Evolutionary conservation across 2,113 vertebrate species (phyloP).

Genomic region (Alligator mississippiensis): DNA sequence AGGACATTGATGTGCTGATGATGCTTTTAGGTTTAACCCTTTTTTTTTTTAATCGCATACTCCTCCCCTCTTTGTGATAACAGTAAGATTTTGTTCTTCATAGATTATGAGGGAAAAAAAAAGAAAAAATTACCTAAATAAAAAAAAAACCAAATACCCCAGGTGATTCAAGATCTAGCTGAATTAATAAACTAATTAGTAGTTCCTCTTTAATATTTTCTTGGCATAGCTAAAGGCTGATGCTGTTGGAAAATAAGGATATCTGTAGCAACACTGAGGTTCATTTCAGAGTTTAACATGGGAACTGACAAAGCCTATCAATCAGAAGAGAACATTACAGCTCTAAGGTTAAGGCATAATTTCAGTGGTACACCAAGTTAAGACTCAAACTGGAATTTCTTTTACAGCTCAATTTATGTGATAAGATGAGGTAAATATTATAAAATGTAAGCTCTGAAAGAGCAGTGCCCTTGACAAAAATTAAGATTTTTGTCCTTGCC

Average conservation of each 20-base stretch:
- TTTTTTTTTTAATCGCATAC: constrained; percentile 67
- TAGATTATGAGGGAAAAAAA: constrained; percentile 28
- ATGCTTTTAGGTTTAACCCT: constrained; percentile 76
- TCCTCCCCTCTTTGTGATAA: constrained; percentile 54
- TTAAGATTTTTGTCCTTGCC: constrained; percentile 6
- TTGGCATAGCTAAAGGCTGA: constrained; percentile 39
- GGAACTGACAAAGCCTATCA: constrained; percentile 64
- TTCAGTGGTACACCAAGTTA: constrained; percentile 21
- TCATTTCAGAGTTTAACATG: constrained; percentile 59
- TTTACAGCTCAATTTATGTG: not conserved
- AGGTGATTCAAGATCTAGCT: constrained; percentile 64
- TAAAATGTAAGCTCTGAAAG: not conserved
- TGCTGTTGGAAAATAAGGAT: constrained; percentile 61
- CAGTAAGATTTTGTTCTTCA: constrained; percentile 45
- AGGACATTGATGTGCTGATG: constrained; percentile 81
- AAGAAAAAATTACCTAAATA: constrained; percentile 21
- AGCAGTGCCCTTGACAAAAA: not conserved
- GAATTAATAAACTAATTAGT: constrained; percentile 75
- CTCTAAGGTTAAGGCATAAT: constrained; percentile 53
- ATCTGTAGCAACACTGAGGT: constrained; percentile 18
- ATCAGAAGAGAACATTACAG: constrained; percentile 53
- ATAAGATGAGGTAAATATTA: constrained; percentile 6
- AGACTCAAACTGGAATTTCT: constrained; percentile 29
- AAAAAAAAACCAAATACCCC: constrained; percentile 1
- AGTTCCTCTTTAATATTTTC: constrained; percentile 61